Evolutionary conservation across 2,888 invertebrate species (phyloP).

Genomic region (Acanthopleura granulata): DNA sequence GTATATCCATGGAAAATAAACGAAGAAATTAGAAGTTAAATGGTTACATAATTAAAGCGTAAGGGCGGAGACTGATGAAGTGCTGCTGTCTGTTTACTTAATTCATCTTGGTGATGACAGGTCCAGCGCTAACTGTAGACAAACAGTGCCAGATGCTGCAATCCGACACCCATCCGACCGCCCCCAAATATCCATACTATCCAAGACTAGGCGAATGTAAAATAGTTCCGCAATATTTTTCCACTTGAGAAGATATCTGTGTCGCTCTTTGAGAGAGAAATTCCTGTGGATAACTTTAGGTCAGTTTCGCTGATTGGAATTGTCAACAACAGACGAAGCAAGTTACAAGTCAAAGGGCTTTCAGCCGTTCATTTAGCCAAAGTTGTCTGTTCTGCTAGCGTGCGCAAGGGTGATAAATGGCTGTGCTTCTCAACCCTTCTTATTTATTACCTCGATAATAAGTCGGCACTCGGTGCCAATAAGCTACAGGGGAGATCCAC

Average conservation of each 20-base stretch:
- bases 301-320: constrained; percentile 3
- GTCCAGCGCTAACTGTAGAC: neutral
- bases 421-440: no score
- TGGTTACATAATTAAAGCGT: constrained; percentile 9
- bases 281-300: neutral
- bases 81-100: neutral
- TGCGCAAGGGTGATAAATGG: no score
- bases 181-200: neutral
- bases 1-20: neutral
- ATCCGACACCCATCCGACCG: neutral
- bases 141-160: neutral
- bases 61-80: neutral
- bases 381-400: no score
- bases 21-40: neutral
- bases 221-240: neutral
- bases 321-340: constrained; percentile 2
- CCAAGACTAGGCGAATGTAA: neutral
- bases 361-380: no score
- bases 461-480: no score
- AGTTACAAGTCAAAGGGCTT: no score
- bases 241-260: constrained; percentile 4
- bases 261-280: neutral
- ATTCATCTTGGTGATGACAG: constrained; percentile 4
- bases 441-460: no score
- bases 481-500: no score